phyloP scores from a whole-genome alignment of 2,888 invertebrate genomes.

The Leptopilina myrica region DNA sequence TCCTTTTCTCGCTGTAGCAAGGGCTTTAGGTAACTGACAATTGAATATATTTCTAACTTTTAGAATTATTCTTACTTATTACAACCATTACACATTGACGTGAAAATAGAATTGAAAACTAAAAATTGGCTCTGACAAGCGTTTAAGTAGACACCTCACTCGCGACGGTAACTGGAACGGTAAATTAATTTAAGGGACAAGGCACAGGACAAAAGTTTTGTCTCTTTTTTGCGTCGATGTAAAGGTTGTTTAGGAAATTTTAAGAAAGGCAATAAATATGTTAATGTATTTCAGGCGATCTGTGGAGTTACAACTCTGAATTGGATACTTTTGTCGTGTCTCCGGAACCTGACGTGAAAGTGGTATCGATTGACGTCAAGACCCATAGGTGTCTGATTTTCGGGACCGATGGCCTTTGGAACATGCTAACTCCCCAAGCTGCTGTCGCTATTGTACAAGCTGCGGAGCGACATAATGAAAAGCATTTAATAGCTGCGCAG shows the following conservation, averaged over 20 bases:
- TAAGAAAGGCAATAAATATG: too few species aligned
- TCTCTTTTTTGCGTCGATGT: too few species aligned
- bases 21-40: slow-evolving; percentile 85
- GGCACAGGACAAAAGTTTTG: too few species aligned
- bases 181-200: too few species aligned
- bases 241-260: too few species aligned
- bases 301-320: slow-evolving; percentile 97
- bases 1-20: slow-evolving; percentile 96
- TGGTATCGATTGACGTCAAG: slow-evolving; percentile 85
- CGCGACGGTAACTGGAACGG: too few species aligned
- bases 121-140: too few species aligned
- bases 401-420: slow-evolving; percentile 98
- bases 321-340: slow-evolving; percentile 97
- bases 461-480: slow-evolving; percentile 89
- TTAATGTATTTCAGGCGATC: slow-evolving; percentile 82
- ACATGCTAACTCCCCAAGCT: slow-evolving; percentile 91
- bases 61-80: too few species aligned
- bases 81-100: too few species aligned
- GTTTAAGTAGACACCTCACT: too few species aligned
- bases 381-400: slow-evolving; percentile 90
- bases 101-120: too few species aligned
- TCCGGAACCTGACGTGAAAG: slow-evolving; percentile 96
- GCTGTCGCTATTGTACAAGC: slow-evolving; percentile 91
- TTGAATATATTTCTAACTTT: too few species aligned
- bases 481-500: slow-evolving; percentile 76